Evolutionary conservation across 2,888 invertebrate species (phyloP).

Genomic region (Scaptomyza cyrtandrae): DNA sequence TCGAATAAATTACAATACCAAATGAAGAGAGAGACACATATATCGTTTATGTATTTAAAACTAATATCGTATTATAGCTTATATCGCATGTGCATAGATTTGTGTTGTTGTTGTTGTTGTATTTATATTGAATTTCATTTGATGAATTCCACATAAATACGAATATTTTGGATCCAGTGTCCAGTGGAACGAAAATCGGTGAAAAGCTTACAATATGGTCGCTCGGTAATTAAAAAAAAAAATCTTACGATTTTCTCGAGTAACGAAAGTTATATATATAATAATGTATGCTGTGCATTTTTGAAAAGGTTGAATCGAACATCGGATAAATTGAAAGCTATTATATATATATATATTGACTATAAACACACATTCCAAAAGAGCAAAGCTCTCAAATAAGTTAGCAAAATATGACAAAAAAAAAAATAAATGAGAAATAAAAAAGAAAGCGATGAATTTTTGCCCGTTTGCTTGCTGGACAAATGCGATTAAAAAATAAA

Average conservation of each 20-base stretch:
- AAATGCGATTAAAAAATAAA: not conserved
- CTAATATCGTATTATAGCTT: slow-evolving; percentile 9
- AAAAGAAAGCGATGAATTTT: not conserved
- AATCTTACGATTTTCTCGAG: no score
- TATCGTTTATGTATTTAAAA: slow-evolving; percentile 9
- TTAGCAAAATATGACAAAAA: not conserved
- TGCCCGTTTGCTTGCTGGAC: not conserved
- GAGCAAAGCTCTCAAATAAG: not conserved
- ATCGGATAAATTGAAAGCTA: no score
- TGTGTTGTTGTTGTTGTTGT: slow-evolving; percentile 16
- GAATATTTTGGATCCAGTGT: not conserved
- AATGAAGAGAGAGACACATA: slow-evolving; percentile 11
- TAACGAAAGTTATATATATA: not conserved
- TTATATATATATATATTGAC: not conserved
- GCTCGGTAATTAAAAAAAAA: no score
- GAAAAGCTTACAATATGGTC: no score
- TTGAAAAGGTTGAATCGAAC: not conserved
- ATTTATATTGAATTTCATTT: slow-evolving; percentile 45
- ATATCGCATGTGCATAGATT: slow-evolving; percentile 8
- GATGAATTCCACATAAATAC: slow-evolving; percentile 30
- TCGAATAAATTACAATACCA: slow-evolving; percentile 68
- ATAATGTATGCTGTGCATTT: not conserved
- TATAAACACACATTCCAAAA: not conserved
- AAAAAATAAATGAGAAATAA: no score
- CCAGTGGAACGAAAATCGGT: no score